These are phyloP conservation scores for Calameuta filiformis DNA, from an alignment of 2,888 invertebrate genomes.

Conservation along the genomic window DNA sequence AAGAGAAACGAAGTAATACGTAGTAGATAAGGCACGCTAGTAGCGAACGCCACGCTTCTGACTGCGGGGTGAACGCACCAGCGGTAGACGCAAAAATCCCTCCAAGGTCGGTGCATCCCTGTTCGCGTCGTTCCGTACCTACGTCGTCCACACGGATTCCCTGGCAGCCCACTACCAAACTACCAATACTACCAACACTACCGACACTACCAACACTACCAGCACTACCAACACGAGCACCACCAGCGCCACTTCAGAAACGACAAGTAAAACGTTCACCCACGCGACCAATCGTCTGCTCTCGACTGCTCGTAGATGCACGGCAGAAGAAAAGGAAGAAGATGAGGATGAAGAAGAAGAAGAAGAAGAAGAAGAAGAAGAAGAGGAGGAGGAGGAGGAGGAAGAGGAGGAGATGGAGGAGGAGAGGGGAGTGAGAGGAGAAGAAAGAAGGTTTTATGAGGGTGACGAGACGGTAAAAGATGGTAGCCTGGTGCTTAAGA, in stretches of 20 bases:
- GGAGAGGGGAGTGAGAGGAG: background rate
- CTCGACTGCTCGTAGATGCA: background rate
- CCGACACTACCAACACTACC: background rate
- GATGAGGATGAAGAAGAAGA: too few species aligned
- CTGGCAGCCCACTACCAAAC: slow-evolving; percentile 21
- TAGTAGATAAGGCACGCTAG: slow-evolving; percentile 15
- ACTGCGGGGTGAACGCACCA: slow-evolving; percentile 59
- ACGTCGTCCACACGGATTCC: slow-evolving; percentile 26
- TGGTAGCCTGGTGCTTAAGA: background rate
- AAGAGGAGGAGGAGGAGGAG: too few species aligned
- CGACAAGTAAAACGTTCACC: slow-evolving; percentile 39
- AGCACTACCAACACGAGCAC: too few species aligned
- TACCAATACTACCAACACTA: too few species aligned
- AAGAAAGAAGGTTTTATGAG: background rate
- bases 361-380: too few species aligned
- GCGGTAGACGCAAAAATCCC: slow-evolving; percentile 65
- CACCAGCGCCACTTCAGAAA: slow-evolving; percentile 23
- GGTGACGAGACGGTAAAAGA: background rate
- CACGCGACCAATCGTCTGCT: slow-evolving; percentile 46
- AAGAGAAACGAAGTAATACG: slow-evolving; percentile 24
- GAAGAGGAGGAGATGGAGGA: background rate
- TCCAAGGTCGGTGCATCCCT: slow-evolving; percentile 65
- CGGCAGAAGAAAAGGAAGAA: background rate
- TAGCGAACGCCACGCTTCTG: slow-evolving; percentile 30
- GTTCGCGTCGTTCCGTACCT: slow-evolving; percentile 32